Percentiles rank a stretch among this genome's conserved stretches.
Conservation (phyloP, 2,797 vertebrate genomes). For the Leontocebus nigricollis region DNA sequence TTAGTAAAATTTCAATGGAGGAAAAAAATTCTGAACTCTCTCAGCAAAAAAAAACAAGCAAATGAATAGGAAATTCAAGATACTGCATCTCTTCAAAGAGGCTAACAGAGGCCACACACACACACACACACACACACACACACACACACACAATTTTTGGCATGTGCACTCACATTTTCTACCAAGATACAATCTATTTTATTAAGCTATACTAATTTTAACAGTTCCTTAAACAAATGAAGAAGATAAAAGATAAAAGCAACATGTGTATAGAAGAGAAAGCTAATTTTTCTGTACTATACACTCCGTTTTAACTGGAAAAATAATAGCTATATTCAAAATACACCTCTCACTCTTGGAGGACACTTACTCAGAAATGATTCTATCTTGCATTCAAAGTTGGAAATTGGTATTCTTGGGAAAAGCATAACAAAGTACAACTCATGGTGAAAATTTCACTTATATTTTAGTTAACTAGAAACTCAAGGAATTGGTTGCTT, state of each 20-base stretch:
- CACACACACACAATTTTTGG: background rate
- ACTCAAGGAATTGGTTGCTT: background rate
- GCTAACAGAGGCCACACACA: background rate
- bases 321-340: conserved; percentile 36
- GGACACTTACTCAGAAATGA: conserved; percentile 24
- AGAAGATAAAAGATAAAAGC: conserved; percentile 25
- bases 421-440: background rate
- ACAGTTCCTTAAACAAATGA: conserved; percentile 27
- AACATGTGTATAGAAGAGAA: background rate
- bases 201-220: background rate
- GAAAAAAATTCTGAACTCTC: background rate
- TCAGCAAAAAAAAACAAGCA: background rate
- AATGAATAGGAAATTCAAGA: background rate
- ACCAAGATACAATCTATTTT: background rate
- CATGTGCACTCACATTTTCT: background rate
- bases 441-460: background rate
- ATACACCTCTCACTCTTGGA: background rate
- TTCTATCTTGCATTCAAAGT: background rate
- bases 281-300: background rate
- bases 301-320: conserved; percentile 55
- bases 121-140: background rate
- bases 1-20: background rate
- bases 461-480: conserved; percentile 43
- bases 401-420: background rate
- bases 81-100: background rate